phyloP scores from a whole-genome alignment of 2,113 vertebrate genomes.

The Rattus norvegicus region GRCr8 NC_086019.1:215807001-215807500 shows the following conservation, averaged over 20 bases:
- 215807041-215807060: background rate
- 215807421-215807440: too few relatives aligned
- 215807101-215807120: background rate
- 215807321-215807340: background rate
- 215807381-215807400: too few relatives aligned
- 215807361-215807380: too few relatives aligned
- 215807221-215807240: background rate
- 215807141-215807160: background rate
- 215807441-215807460: too few relatives aligned
- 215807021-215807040: background rate
- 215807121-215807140: background rate
- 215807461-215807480: too few relatives aligned
- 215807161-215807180: background rate
- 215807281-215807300: background rate
- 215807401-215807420: too few relatives aligned
- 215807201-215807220: background rate
- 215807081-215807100: background rate
- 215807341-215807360: too few relatives aligned
- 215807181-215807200: background rate
- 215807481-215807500: too few relatives aligned
- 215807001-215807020: background rate
- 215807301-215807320: background rate
- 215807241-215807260: background rate
- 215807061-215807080: background rate
- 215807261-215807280: background rate